A percentile compares a stretch with the other conserved stretches of the same genome.
Evolutionary conservation across 2,113 vertebrate species (phyloP).

Genomic region (Tor tambroides): DNA sequence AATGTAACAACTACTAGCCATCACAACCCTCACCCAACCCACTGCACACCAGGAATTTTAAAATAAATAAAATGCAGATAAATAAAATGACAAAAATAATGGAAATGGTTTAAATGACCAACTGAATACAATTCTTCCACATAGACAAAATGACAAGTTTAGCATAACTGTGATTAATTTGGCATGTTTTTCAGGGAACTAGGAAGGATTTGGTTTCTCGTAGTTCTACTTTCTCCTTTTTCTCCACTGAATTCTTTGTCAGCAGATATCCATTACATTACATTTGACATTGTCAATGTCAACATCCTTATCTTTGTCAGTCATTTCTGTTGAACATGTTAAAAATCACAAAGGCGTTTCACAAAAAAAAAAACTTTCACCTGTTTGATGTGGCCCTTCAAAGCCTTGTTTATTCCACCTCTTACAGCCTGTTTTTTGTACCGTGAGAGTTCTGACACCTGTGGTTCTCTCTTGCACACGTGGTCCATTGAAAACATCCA

Average conservation of each 20-base stretch:
- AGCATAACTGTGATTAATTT: too few relatives aligned
- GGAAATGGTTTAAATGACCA: too few relatives aligned
- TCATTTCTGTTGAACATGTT: background rate
- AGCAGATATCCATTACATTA: background rate
- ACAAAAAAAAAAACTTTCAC: slow-evolving; percentile 37
- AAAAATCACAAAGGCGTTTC: background rate
- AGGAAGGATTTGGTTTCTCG: background rate
- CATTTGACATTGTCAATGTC: background rate
- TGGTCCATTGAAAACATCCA: slow-evolving; percentile 64
- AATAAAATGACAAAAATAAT: too few relatives aligned
- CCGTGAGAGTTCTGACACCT: slow-evolving; percentile 72
- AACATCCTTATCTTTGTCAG: background rate
- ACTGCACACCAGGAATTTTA: too few relatives aligned
- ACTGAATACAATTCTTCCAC: too few relatives aligned
- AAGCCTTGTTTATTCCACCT: slow-evolving; percentile 27
- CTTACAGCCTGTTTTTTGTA: slow-evolving; percentile 34
- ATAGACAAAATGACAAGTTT: too few relatives aligned
- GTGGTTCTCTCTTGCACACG: slow-evolving; percentile 64
- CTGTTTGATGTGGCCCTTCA: slow-evolving; percentile 42
- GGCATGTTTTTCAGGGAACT: background rate
- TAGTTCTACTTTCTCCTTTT: background rate
- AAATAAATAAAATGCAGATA: too few relatives aligned
- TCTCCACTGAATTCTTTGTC: background rate
- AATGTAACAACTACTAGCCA: too few relatives aligned
- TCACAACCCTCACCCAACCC: too few relatives aligned